A percentile compares a stretch with the other conserved stretches of the same genome.
Conservation (phyloP, 2,113 vertebrate genomes). For the Chionis minor region DNA sequence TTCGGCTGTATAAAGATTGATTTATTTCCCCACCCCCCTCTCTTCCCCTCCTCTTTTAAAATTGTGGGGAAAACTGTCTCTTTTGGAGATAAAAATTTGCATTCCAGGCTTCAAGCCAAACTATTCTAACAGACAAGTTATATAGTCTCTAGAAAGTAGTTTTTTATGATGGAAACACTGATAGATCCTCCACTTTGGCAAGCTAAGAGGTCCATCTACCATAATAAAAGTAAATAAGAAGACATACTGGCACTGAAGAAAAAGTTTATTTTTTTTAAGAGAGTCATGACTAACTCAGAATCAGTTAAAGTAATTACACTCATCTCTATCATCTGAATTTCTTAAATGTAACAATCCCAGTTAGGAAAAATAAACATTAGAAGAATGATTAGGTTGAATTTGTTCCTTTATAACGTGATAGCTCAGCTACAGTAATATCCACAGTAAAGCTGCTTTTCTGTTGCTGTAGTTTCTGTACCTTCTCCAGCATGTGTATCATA, state of each 20-base stretch:
- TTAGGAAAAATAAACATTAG: constrained; percentile 14
- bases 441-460: neutral
- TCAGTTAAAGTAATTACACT: constrained; percentile 12
- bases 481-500: neutral
- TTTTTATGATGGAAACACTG: constrained; percentile 57
- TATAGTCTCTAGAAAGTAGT: constrained; percentile 58
- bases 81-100: constrained; percentile 72
- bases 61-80: constrained; percentile 48
- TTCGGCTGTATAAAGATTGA: constrained; percentile 2
- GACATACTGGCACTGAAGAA: neutral
- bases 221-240: constrained; percentile 22
- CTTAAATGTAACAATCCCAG: neutral
- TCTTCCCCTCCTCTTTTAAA: neutral
- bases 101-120: constrained; percentile 72
- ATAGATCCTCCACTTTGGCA: constrained; percentile 43
- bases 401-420: neutral
- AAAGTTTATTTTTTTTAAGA: neutral
- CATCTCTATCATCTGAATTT: neutral
- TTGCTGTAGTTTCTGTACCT: neutral
- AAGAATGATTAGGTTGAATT: neutral
- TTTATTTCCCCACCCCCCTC: neutral
- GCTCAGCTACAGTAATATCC: neutral
- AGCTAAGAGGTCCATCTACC: constrained; percentile 32
- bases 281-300: neutral
- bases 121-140: constrained; percentile 70